Percentiles rank a stretch among this genome's conserved stretches.
Evolutionary conservation across 2,888 invertebrate genomes (phyloP).

Genomic region (Phortica magna): DNA sequence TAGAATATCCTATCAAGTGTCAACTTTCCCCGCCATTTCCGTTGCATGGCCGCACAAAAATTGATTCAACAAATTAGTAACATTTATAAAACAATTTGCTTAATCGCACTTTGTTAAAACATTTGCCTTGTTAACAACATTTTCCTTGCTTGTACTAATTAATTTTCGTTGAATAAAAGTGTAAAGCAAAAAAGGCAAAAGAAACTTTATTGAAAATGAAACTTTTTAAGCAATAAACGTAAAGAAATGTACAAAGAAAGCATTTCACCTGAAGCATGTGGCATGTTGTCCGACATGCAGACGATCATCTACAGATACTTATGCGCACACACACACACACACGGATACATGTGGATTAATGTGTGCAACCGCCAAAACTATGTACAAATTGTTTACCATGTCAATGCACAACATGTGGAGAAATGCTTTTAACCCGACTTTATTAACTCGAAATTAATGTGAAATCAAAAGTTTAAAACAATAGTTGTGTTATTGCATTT

Average conservation of each 20-base stretch:
- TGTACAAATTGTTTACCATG: constrained; percentile 56
- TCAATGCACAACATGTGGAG: constrained; percentile 31
- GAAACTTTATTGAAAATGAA: constrained; percentile 15
- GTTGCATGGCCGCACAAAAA: constrained; percentile 3
- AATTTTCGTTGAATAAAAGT: constrained; percentile 43
- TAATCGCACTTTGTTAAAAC: constrained; percentile 41
- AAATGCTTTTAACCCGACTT: constrained; percentile 54
- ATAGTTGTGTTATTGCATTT: constrained; percentile 34
- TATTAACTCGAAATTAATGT: constrained; percentile 35
- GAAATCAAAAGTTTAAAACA: constrained; percentile 38
- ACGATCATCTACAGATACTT: not conserved
- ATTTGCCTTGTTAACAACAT: constrained; percentile 53
- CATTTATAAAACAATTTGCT: constrained; percentile 26
- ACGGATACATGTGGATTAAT: not conserved
- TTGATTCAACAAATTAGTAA: constrained; percentile 17
- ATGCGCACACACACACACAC: not conserved
- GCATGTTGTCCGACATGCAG: constrained; percentile 16
- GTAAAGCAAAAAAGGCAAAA: constrained; percentile 4
- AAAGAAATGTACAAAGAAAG: constrained; percentile 18
- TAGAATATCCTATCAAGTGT: constrained; percentile 7
- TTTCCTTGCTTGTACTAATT: constrained; percentile 52
- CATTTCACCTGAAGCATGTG: constrained; percentile 39
- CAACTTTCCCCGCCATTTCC: constrained; percentile 30
- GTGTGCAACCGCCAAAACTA: not conserved
- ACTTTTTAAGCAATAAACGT: constrained; percentile 2